phyloP scores from a whole-genome alignment of 2,888 invertebrate genomes.

The Caenorhabditis plicata region DNA sequence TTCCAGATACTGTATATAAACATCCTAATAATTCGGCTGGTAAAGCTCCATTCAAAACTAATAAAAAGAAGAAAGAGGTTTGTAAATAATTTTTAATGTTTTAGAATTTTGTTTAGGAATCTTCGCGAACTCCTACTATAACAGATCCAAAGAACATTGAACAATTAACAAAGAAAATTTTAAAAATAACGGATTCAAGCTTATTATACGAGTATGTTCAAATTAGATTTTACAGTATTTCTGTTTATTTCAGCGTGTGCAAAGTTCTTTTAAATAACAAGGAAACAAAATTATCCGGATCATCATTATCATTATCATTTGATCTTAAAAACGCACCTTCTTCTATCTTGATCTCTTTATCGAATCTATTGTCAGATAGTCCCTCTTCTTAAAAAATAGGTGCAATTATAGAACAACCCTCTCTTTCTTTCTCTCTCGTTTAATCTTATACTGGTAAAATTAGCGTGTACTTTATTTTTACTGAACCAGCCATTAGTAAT shows the following conservation, averaged over 20 bases:
- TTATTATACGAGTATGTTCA: constrained; percentile 18
- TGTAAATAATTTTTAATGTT: too few species aligned
- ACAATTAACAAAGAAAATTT: constrained; percentile 11
- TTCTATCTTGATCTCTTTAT: too few species aligned
- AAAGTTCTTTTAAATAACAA: constrained; percentile 10
- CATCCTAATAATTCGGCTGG: background rate
- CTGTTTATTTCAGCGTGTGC: constrained; percentile 15
- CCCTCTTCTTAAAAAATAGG: too few species aligned
- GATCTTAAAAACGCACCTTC: constrained; percentile 9
- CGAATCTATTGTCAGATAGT: too few species aligned
- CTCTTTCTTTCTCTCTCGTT: too few species aligned
- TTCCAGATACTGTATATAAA: too few species aligned
- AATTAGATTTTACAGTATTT: background rate
- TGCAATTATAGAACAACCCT: too few species aligned
- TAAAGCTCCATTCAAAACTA: background rate
- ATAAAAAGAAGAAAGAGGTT: background rate
- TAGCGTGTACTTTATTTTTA: too few species aligned
- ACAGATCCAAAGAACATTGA: constrained; percentile 2
- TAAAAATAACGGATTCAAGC: constrained; percentile 8
- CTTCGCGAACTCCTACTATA: background rate
- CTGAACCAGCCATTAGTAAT: too few species aligned
- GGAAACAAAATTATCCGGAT: constrained; percentile 1
- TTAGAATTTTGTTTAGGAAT: too few species aligned
- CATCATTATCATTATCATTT: constrained; percentile 4
- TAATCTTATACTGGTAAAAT: too few species aligned